Conservation (phyloP, 2,113 vertebrate species). For the Lycaon pictus region DNA sequence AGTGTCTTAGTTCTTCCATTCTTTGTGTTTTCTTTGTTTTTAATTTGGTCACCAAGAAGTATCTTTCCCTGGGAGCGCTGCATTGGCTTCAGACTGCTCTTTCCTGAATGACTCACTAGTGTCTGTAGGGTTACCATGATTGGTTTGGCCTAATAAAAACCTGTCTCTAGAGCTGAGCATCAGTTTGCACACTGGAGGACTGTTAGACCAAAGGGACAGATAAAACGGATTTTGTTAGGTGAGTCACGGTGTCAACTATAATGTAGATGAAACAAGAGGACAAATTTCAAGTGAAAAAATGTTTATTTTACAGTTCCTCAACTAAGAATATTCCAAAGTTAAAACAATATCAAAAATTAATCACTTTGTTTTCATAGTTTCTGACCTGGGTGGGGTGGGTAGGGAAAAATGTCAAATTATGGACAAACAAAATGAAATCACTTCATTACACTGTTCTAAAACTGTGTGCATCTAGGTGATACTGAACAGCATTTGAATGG, state of each 20-base stretch:
- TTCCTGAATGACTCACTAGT: neutral
- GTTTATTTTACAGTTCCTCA: slow-evolving; percentile 8
- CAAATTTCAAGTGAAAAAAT: slow-evolving; percentile 25
- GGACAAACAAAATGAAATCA: slow-evolving; percentile 30
- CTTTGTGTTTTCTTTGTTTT: neutral
- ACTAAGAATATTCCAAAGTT: neutral
- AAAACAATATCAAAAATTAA: neutral
- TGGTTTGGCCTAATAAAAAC: neutral
- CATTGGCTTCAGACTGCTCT: neutral
- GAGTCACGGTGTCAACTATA: neutral
- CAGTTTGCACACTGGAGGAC: neutral
- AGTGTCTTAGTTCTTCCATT: neutral
- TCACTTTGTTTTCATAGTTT: slow-evolving; percentile 49
- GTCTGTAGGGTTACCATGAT: neutral
- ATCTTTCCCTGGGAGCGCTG: neutral
- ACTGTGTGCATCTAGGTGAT: slow-evolving; percentile 71
- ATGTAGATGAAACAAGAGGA: neutral
- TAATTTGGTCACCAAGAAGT: neutral
- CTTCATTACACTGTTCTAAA: slow-evolving; percentile 52
- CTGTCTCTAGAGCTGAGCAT: neutral
- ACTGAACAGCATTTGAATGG: neutral
- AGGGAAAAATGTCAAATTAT: neutral
- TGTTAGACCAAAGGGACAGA: neutral
- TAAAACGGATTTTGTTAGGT: neutral
- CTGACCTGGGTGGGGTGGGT: neutral